phyloP scores from a whole-genome alignment of 2,888 invertebrate genomes.

The Lepidochitona cinerea region DNA sequence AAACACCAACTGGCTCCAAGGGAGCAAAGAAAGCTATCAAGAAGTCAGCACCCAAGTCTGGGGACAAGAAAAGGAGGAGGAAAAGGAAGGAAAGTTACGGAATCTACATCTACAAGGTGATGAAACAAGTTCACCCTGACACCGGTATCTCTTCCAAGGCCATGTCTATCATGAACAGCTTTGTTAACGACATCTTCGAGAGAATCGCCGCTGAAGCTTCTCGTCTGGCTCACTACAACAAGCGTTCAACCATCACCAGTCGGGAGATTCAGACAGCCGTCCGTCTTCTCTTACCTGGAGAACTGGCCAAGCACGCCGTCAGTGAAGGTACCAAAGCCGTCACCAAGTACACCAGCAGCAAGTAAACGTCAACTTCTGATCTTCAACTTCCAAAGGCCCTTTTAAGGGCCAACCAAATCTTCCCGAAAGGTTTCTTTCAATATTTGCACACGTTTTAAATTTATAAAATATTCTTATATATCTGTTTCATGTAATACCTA shows the following conservation, averaged over 20 bases:
- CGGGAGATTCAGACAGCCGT: neutral
- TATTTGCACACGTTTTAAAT: neutral
- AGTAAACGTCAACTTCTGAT: conserved; percentile 24
- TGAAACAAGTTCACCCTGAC: conserved; percentile 64
- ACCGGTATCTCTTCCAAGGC: conserved; percentile 52
- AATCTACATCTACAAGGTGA: conserved; percentile 58
- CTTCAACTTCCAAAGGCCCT: neutral
- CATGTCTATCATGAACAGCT: conserved; percentile 30
- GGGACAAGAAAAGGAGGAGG: conserved; percentile 54
- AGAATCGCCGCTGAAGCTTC: conserved; percentile 59
- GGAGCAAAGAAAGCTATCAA: conserved; percentile 50
- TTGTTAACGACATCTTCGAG: conserved; percentile 66
- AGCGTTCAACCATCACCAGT: conserved; percentile 36
- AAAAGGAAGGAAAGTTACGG: conserved; percentile 51
- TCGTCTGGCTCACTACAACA: conserved; percentile 56
- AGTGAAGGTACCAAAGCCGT: conserved; percentile 55
- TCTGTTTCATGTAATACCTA: too few species aligned
- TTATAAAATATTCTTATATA: too few species aligned
- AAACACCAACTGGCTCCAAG: conserved; percentile 28
- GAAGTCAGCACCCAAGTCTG: conserved; percentile 43
- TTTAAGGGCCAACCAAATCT: neutral
- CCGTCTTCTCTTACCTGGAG: conserved; percentile 65
- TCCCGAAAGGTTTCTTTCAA: neutral
- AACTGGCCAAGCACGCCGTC: conserved; percentile 75
- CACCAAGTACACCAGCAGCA: conserved; percentile 56